phyloP scores from a whole-genome alignment of 2,113 vertebrate species.

The Phodopus roborovskii region DNA sequence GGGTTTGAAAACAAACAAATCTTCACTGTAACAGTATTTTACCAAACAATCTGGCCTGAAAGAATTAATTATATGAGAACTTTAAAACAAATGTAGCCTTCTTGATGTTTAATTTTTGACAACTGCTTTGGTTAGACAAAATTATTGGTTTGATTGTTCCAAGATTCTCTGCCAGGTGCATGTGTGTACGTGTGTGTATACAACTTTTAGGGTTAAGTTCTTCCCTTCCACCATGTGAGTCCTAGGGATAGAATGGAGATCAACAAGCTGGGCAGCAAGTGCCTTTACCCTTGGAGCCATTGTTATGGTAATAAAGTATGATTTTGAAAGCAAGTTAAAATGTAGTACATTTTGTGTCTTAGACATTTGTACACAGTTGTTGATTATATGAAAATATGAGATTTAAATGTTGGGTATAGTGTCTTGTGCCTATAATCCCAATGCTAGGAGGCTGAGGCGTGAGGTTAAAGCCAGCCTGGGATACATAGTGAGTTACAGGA shows the following conservation, averaged over 20 bases:
- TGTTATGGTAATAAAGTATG: background rate
- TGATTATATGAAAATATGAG: background rate
- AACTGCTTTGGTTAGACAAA: conserved; percentile 41
- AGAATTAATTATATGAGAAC: background rate
- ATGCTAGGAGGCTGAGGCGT: background rate
- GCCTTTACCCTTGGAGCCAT: background rate
- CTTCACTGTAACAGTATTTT: conserved; percentile 26
- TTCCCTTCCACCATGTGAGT: background rate
- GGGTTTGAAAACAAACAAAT: conserved; percentile 52
- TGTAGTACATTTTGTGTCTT: background rate
- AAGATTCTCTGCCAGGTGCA: conserved; percentile 13
- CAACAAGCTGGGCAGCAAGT: too few relatives aligned
- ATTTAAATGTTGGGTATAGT: background rate
- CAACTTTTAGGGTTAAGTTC: too few relatives aligned
- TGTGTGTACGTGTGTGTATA: background rate
- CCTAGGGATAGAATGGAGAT: too few relatives aligned
- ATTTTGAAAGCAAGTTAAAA: background rate
- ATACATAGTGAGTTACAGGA: background rate
- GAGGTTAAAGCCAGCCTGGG: background rate
- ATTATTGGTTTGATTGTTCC: background rate
- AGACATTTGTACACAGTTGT: conserved; percentile 32
- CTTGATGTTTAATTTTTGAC: background rate
- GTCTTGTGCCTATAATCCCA: background rate
- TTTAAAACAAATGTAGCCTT: background rate
- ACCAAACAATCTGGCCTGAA: background rate